These are phyloP conservation scores for Dicaeum eximium DNA, from an alignment of 2,113 vertebrate genomes.

Conservation along the genomic window DNA sequence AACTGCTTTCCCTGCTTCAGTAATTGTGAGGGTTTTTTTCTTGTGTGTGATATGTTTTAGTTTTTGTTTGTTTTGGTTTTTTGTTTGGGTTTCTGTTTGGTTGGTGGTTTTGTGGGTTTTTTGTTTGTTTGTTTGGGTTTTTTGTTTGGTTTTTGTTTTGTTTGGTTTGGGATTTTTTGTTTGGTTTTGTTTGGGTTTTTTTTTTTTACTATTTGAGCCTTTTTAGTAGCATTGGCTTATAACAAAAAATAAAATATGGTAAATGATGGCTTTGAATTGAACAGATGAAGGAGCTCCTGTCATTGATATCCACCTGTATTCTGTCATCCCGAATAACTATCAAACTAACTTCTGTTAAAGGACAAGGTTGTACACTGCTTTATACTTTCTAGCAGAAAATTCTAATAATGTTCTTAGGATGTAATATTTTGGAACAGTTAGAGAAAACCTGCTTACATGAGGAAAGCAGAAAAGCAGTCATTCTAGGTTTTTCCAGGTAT, in stretches of 20 bases:
- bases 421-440: background rate
- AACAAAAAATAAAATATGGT: background rate
- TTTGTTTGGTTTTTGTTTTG: no score
- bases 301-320: background rate
- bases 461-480: background rate
- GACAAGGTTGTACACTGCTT: background rate
- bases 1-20: background rate
- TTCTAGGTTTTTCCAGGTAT: background rate
- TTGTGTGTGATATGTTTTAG: background rate
- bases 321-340: background rate
- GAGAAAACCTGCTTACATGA: background rate
- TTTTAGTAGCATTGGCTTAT: background rate
- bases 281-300: background rate
- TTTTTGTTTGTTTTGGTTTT: background rate
- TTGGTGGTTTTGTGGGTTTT: background rate
- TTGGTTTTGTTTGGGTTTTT: no score
- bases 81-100: background rate
- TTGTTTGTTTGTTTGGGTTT: background rate
- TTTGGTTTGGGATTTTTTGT: background rate
- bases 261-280: background rate
- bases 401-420: background rate
- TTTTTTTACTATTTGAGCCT: background rate
- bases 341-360: background rate
- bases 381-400: background rate
- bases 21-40: background rate